Evolutionary conservation across 2,888 invertebrate genomes (phyloP), one percentile per base, ranked within the genome.

Genomic region (Chrysopilus asiliformis): DNA sequence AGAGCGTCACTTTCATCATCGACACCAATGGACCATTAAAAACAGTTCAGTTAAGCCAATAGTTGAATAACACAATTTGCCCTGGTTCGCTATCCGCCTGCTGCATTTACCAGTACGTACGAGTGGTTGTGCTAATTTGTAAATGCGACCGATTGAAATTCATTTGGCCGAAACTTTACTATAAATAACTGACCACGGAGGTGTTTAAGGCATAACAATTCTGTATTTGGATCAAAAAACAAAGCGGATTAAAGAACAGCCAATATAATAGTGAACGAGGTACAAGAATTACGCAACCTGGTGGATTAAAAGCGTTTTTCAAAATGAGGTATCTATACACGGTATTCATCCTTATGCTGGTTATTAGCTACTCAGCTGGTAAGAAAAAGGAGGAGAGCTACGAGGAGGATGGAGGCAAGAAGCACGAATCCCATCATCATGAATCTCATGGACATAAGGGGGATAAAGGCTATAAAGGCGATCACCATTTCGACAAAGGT

Each of bases 401-500:
- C 39, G 53, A 63, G 47, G 56, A 62, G 44, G 56, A 58, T 36
- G 51, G 51, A 15, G 60, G 58, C 3, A 46, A 52, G n/a, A 54
- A 60, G 39, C 53, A 53, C 36, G 51, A 51, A 14, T 51, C 52
- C 32, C 55, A 63, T 30, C 53, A 63, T 29, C 51, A 53, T 20
- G 51, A 52, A 6, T 53, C 53, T 38, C 53, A 82, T 52, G 82
- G 79, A 1, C 76, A 79, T 43, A 82, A 85, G 52, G 79, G 77
- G 1, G 79, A 81, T 41, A 83, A 84, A 50, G 85, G 84, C 1
- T 76, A 82, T 62, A 79, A 80, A 52, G 72, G 73, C 16, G 71
- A 76, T 47, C 79, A 82, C 53, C 76, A 82, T 51, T 80, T 80
- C 64, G 79, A 83, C 46, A 78, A 83, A 53, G 82, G 76, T 4